Evolutionary conservation across 2,113 vertebrate species (phyloP).

Genomic region (Zootoca vivipara): DNA sequence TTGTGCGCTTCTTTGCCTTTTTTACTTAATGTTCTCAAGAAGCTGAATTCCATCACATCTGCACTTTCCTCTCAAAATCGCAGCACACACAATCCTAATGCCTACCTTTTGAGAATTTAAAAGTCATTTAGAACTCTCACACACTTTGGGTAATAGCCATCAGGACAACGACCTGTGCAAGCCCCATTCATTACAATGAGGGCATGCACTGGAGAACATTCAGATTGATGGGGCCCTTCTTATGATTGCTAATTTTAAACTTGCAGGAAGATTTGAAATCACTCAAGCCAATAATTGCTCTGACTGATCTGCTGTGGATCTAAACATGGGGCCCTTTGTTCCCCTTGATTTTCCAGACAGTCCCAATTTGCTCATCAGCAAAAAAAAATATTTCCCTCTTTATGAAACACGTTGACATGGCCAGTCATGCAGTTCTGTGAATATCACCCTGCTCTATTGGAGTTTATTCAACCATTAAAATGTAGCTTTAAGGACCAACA

Average conservation of each 20-base stretch:
- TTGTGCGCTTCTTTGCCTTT: background rate
- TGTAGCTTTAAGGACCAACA: slow-evolving; percentile 46
- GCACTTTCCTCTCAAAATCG: background rate
- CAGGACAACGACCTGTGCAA: background rate
- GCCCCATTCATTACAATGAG: background rate
- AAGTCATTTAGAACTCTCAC: background rate
- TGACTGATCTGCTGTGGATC: background rate
- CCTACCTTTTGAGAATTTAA: background rate
- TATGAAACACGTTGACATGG: slow-evolving; percentile 47
- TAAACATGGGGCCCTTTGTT: background rate
- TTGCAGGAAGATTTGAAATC: background rate
- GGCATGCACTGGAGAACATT: background rate
- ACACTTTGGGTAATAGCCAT: background rate
- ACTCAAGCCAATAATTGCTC: background rate
- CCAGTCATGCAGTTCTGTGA: slow-evolving; percentile 56
- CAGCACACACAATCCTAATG: background rate
- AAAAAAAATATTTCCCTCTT: slow-evolving; percentile 36
- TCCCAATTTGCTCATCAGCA: slow-evolving; percentile 48
- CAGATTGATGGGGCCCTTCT: background rate
- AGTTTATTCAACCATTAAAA: slow-evolving; percentile 60
- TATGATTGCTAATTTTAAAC: background rate
- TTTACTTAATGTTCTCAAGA: background rate
- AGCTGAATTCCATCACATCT: too few relatives aligned
- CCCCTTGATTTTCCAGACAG: slow-evolving; percentile 28
- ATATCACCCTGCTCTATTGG: slow-evolving; percentile 44